These are phyloP conservation scores for Pyrrhia umbra DNA, from an alignment of 2,888 invertebrate species.

Conservation along the genomic window DNA sequence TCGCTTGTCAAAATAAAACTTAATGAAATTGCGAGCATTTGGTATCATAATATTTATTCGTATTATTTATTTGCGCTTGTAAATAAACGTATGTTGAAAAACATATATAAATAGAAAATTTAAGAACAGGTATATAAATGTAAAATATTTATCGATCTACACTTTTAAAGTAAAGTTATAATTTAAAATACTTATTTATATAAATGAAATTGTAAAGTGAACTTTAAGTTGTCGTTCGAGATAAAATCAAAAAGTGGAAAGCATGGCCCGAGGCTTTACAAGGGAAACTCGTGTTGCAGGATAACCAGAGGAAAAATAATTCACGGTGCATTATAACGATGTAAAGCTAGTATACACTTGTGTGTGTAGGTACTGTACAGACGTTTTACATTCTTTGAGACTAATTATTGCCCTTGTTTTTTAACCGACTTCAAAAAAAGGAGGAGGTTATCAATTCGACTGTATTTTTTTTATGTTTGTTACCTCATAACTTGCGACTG, in stretches of 20 bases:
- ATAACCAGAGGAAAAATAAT: neutral
- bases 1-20: neutral
- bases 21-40: neutral
- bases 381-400: too few relatives aligned
- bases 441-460: too few relatives aligned
- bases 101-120: neutral
- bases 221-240: slow-evolving; percentile 13
- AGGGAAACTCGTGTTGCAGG: slow-evolving; percentile 8
- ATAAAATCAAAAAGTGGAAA: slow-evolving; percentile 36
- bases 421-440: too few relatives aligned
- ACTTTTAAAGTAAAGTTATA: too few relatives aligned
- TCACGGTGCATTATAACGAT: neutral
- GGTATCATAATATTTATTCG: neutral
- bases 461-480: too few relatives aligned
- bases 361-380: neutral
- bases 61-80: neutral
- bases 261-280: slow-evolving; percentile 5
- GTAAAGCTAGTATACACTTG: neutral
- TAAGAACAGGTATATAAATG: neutral
- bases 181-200: too few relatives aligned
- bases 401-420: too few relatives aligned
- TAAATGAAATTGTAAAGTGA: slow-evolving; percentile 14
- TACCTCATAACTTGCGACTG: too few relatives aligned
- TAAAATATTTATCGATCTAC: too few relatives aligned
- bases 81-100: neutral